Evolutionary conservation across 2,113 vertebrate species (phyloP), one percentile per base, ranked within the genome.

Genomic region (Fulica atra): DNA sequence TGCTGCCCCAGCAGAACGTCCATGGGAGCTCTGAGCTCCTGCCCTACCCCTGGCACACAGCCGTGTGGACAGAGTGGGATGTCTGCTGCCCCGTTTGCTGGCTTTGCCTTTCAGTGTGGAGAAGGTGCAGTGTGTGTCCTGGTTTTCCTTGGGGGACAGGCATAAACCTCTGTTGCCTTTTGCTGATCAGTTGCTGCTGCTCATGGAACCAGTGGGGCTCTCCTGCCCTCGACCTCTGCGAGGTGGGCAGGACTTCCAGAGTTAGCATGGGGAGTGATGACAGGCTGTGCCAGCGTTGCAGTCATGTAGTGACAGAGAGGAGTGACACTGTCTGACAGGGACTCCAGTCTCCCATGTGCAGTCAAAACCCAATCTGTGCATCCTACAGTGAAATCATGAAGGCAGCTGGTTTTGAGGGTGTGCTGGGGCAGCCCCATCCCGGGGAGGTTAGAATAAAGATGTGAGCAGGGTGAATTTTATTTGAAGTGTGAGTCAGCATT

Each of bases 251-350:
- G 42, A 40, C 24, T 59, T 54, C 44, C 20, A 16, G 73, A n/a
- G 64, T 10, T 64, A 18, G 56, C 1, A 1, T 51, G 28, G 42
- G 59, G 7, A 42, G 15, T 40, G 6, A 2, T 6, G 56, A 26
- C 51, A 28, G 56, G 59, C 72, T 61, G 26, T 33, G 44, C 40
- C 60, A 11, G 0, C 40, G 33, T 46, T 81, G 46, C 36, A 33
- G 8, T 44, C 40, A 18, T 9, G 33, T 29, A 20, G 66, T 20
- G 63, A n/a, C 8, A 42, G 29, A 73, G 63, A 44, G 46, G 44
- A 77, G 20, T 1, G 0, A 25, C 42, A 2, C 0, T 13, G 2
- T 36, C 23, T 23, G 38, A 28, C 12, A 0, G 1, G 15, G 60
- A 20, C 40, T 51, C 74, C 11, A 0, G 0, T 31, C 28, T 51